phyloP scores from a whole-genome alignment of 2,113 vertebrate genomes.

The Amblyopsis rosae region DNA sequence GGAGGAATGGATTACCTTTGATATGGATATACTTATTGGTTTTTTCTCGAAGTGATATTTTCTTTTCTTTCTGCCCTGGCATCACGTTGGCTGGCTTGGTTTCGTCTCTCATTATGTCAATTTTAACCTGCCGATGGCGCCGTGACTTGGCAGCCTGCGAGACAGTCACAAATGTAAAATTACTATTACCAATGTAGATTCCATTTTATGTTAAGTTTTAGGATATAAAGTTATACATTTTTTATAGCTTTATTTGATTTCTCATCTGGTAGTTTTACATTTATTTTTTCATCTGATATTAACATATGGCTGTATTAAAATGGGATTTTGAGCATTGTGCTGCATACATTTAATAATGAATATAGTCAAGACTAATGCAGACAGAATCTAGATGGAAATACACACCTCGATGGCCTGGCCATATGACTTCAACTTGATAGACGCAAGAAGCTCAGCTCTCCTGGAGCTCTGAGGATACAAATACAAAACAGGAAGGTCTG shows the following conservation, averaged over 20 bases:
- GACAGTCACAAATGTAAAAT: background rate
- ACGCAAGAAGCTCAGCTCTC: constrained; percentile 82
- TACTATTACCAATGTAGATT: background rate
- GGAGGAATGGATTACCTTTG: constrained; percentile 62
- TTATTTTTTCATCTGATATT: no score
- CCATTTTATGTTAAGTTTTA: background rate
- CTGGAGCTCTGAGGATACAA: constrained; percentile 77
- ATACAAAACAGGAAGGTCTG: background rate
- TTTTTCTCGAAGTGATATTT: constrained; percentile 43
- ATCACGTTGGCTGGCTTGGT: background rate
- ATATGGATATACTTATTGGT: constrained; percentile 37
- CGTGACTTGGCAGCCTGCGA: constrained; percentile 83
- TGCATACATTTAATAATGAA: background rate
- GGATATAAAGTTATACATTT: no score
- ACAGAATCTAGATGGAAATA: background rate
- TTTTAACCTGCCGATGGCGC: constrained; percentile 84
- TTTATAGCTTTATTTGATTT: no score
- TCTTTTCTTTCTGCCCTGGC: background rate
- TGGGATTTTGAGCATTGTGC: no score
- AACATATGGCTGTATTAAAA: no score
- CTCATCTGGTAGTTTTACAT: no score
- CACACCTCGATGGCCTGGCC: constrained; percentile 81
- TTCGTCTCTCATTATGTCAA: constrained; percentile 65
- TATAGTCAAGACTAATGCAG: background rate
- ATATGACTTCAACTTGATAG: constrained; percentile 89